A percentile compares a stretch with the other conserved stretches of the same genome.
phyloP scores from a whole-genome alignment of 1,140 invertebrate species.

The Drosophila nigromelanica region DNA sequence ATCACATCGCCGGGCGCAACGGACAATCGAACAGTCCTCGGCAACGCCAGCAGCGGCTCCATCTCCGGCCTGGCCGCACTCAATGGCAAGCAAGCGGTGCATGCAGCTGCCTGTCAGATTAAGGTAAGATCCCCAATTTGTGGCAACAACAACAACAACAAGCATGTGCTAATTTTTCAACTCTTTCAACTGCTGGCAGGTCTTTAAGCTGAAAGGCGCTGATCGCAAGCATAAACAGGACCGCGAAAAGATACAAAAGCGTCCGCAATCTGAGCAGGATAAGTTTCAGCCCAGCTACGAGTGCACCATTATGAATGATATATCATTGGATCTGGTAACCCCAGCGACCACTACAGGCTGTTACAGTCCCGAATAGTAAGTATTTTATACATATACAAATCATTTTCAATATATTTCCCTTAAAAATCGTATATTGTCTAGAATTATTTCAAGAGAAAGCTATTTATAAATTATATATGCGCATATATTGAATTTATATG shows the following conservation, averaged over 20 bases:
- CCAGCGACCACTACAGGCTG: slow-evolving; percentile 61
- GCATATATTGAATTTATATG: neutral
- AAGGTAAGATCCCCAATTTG: slow-evolving; percentile 87
- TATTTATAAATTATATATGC: neutral
- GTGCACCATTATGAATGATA: slow-evolving; percentile 95
- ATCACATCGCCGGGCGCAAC: slow-evolving; percentile 25
- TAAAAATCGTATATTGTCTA: neutral
- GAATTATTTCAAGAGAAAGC: no score
- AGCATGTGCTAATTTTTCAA: neutral
- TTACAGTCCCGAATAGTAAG: slow-evolving; percentile 84
- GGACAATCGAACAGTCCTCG: slow-evolving; percentile 22
- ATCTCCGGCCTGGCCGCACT: slow-evolving; percentile 65
- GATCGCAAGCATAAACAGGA: slow-evolving; percentile 99
- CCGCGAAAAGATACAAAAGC: slow-evolving; percentile 95
- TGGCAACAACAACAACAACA: neutral
- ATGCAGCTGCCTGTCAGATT: slow-evolving; percentile 97
- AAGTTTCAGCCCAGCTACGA: slow-evolving; percentile 98
- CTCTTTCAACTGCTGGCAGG: slow-evolving; percentile 66
- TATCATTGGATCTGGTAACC: slow-evolving; percentile 85
- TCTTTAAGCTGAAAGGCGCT: slow-evolving; percentile 96
- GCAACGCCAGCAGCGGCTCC: slow-evolving; percentile 46
- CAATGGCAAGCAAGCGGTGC: slow-evolving; percentile 86
- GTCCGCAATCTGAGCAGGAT: slow-evolving; percentile 93
- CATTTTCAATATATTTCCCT: neutral
- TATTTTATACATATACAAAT: slow-evolving; percentile 5